phyloP scores from a whole-genome alignment of 92 coral and sea anemone genomes.

The Paragorgia papillata region DNA sequence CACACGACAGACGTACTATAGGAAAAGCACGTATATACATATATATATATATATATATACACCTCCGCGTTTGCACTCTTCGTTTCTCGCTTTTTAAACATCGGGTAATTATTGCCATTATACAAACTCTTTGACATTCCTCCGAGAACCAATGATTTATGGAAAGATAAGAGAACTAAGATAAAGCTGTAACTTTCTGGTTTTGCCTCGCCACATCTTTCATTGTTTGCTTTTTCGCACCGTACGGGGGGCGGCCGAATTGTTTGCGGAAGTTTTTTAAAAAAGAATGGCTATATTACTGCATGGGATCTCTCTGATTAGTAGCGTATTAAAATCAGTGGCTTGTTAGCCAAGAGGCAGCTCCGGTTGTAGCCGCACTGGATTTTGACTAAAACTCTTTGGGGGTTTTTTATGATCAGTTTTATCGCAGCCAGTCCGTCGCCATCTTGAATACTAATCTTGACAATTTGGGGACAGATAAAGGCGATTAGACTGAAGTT shows the following conservation, averaged over 20 bases:
- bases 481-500: slow-evolving; percentile 35
- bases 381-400: slow-evolving; percentile 9
- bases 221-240: slow-evolving; percentile 10
- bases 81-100: neutral
- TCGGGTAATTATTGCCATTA: slow-evolving; percentile 37
- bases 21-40: no score
- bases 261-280: slow-evolving; percentile 3
- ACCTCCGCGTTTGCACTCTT: no score
- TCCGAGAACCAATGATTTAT: slow-evolving; percentile 22
- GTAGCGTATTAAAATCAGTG: neutral
- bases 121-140: slow-evolving; percentile 31
- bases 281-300: neutral
- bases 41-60: no score
- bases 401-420: slow-evolving; percentile 13
- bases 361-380: neutral
- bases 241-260: neutral
- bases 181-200: slow-evolving; percentile 27
- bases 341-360: neutral
- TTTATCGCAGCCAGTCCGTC: slow-evolving; percentile 25
- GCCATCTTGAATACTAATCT: slow-evolving; percentile 51
- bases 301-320: slow-evolving; percentile 20
- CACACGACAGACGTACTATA: no score
- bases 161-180: slow-evolving; percentile 20
- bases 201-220: slow-evolving; percentile 1
- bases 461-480: slow-evolving; percentile 41